A percentile compares a stretch with the other conserved stretches of the same genome.
phyloP scores from a whole-genome alignment of 2,113 vertebrate species.

The Nerophis ophidion region DNA sequence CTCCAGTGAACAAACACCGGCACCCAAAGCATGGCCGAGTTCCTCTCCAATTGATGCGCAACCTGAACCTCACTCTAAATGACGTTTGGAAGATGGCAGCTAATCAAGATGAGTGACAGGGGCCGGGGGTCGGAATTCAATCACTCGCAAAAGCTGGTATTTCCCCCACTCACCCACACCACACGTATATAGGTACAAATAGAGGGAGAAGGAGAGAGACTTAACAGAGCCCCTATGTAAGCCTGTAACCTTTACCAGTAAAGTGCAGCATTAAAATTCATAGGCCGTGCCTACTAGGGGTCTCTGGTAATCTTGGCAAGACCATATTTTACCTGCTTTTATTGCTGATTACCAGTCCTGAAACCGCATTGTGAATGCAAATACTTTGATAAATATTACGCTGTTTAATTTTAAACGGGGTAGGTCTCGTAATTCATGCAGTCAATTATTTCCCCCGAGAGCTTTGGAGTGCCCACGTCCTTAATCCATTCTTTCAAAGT shows the following conservation, averaged over 20 bases:
- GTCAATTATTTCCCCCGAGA: no score
- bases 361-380: conserved; percentile 12
- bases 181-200: neutral
- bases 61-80: conserved; percentile 6
- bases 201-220: neutral
- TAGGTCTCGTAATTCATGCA: neutral
- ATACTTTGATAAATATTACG: neutral
- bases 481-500: no score
- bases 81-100: conserved; percentile 21
- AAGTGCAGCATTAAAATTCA: conserved; percentile 38
- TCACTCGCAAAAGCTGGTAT: conserved; percentile 2
- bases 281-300: neutral
- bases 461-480: no score
- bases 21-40: neutral
- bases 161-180: conserved; percentile 6
- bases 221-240: conserved; percentile 19
- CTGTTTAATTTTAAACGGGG: conserved; percentile 8
- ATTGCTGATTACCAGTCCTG: conserved; percentile 13
- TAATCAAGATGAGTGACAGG: conserved; percentile 37
- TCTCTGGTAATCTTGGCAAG: conserved; percentile 22
- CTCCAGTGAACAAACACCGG: neutral
- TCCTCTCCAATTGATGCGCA: conserved; percentile 2
- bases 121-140: conserved; percentile 5
- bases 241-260: conserved; percentile 28
- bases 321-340: conserved; percentile 4